phyloP scores from a whole-genome alignment of 2,888 invertebrate genomes.

The Sinhomidia bicolor region DNA sequence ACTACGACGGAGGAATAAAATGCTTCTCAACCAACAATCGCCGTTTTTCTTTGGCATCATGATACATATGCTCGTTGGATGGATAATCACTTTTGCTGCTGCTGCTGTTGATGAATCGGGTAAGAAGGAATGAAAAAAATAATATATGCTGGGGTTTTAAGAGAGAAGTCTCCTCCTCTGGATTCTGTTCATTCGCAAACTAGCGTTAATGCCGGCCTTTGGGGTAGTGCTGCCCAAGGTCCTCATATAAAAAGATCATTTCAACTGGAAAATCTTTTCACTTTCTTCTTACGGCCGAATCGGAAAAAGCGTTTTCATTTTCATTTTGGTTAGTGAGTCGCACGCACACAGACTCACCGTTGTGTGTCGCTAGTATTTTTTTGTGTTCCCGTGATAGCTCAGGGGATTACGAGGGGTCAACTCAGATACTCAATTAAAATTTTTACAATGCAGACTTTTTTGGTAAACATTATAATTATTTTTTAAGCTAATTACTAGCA shows the following conservation, averaged over 20 bases:
- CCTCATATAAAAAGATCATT: conserved; percentile 77
- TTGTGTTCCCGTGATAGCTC: background rate
- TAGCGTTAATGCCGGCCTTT: conserved; percentile 58
- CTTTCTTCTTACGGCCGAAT: conserved; percentile 76
- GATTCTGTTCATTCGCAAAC: conserved; percentile 65
- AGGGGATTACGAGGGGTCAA: conserved; percentile 54
- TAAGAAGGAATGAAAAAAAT: conserved; percentile 31
- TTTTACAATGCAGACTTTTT: conserved; percentile 62
- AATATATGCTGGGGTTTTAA: background rate
- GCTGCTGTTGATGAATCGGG: conserved; percentile 9
- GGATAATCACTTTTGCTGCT: conserved; percentile 21
- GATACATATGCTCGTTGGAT: conserved; percentile 40
- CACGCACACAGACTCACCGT: background rate
- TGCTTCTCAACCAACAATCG: background rate
- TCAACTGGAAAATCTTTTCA: conserved; percentile 78
- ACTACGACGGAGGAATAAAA: conserved; percentile 4
- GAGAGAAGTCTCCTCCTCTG: conserved; percentile 72
- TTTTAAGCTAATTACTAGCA: background rate
- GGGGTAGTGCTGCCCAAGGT: conserved; percentile 70
- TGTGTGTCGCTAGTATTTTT: background rate
- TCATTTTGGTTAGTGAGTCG: conserved; percentile 27
- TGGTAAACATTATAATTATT: conserved; percentile 43
- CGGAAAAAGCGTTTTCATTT: conserved; percentile 70
- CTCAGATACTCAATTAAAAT: conserved; percentile 59
- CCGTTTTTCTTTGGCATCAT: background rate